Evolutionary conservation across 2,113 vertebrate species (phyloP), one percentile per base, ranked within the genome.

Genomic region (Urocolius indicus): DNA sequence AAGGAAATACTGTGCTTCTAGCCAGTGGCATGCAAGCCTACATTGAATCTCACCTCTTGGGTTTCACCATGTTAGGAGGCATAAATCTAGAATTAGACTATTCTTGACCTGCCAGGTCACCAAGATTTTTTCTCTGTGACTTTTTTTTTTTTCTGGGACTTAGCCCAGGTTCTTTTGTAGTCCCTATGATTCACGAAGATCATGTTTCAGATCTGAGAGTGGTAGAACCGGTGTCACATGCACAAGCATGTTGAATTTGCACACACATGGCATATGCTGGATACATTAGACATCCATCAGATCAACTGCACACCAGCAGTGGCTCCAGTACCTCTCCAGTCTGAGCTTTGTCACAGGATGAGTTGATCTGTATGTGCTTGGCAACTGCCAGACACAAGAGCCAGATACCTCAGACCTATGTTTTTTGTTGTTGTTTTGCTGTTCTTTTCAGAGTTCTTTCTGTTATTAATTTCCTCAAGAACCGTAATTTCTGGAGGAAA

Each of bases 211-310:
- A 55, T 46, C 74, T 0, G 0, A 78, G 69, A 49, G 61, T 12
- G 16, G 55, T 9, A 58, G 30, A n/a, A 14, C 8, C n/a, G 24
- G 14, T 5, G 5, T 13, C 32, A 38, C 0, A 0, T 30, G 73
- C 59, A 77, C 20, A 38, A 7, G 1, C n/a, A 5, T 3, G 0
- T 2, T 45, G 54, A 43, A 29, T 30, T 11, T 48, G n/a, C 41
- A 68, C 24, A 12, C 19, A 5, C 13, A 9, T 0, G 1, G 34
- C 62, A 67, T 19, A 2, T 0, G 3, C 6, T 46, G 79, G 13
- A 1, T 7, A 7, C 1, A 22, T 49, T 6, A 13, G 24, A 67
- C 16, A 16, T 8, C 6, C 3, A 51, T 7, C 59, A 68, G 62
- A 55, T 4, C 32, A 84, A 1, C 34, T 10, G 26, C 54, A 32